Percentiles rank a stretch among this genome's conserved stretches.
Evolutionary conservation across 2,113 vertebrate genomes (phyloP).

Genomic region (Poicephalus meyeri): DNA sequence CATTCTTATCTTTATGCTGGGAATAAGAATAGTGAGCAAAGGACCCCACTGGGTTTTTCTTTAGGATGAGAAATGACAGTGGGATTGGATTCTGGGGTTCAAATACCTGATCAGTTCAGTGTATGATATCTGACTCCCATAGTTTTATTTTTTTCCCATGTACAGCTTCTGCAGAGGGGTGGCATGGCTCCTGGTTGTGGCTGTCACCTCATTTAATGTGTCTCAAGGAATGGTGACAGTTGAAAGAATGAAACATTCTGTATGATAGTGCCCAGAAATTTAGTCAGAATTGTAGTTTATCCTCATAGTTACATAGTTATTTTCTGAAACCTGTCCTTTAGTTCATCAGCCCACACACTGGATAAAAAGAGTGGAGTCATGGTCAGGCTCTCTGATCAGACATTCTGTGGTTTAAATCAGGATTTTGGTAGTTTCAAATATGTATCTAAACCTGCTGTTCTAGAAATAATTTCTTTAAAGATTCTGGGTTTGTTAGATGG

Average conservation of each 20-base stretch:
- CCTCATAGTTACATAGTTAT: conserved; percentile 36
- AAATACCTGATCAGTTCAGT: neutral
- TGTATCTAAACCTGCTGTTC: neutral
- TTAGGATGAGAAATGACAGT: neutral
- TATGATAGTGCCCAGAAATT: conserved; percentile 14
- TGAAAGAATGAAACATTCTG: conserved; percentile 23
- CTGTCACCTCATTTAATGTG: conserved; percentile 31
- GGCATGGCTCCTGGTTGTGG: neutral
- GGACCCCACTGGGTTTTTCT: neutral
- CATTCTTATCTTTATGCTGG: neutral
- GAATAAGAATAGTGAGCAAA: neutral
- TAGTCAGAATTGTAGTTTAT: conserved; percentile 44
- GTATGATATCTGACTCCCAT: neutral
- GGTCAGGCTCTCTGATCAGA: neutral
- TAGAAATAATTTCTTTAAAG: neutral
- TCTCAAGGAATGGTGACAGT: conserved; percentile 8
- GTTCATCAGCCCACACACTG: neutral
- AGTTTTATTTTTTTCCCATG: neutral
- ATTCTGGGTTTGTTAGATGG: neutral
- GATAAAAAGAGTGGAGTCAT: neutral
- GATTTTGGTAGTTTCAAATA: neutral
- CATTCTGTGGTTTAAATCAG: neutral
- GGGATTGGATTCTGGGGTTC: neutral
- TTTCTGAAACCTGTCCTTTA: conserved; percentile 53
- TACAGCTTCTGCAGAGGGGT: neutral